Evolutionary conservation across 1,140 invertebrate species (phyloP).

Genomic region (Trachymyrmex septentrionalis): DNA sequence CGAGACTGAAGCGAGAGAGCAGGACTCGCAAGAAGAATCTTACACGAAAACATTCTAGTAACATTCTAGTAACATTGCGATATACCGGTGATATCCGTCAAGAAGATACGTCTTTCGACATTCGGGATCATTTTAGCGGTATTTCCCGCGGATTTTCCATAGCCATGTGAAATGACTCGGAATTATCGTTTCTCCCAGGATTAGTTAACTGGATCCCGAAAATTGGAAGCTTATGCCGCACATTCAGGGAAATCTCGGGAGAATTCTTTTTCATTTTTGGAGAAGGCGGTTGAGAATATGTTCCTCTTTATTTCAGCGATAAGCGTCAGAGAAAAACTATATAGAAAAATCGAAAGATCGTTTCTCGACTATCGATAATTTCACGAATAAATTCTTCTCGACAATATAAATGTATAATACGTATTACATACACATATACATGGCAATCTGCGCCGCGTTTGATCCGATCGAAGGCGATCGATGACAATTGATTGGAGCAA

Average conservation of each 20-base stretch:
- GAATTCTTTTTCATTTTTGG: not conserved
- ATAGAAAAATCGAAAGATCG: not conserved
- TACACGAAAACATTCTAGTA: not conserved
- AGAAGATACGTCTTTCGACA: not conserved
- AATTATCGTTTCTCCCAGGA: not conserved
- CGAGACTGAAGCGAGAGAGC: not conserved
- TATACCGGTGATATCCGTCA: not conserved
- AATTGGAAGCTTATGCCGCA: not conserved
- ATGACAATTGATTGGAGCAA: slow-evolving; percentile 56
- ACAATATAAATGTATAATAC: not conserved
- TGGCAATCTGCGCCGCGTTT: slow-evolving; percentile 19
- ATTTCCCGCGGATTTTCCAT: slow-evolving; percentile 8
- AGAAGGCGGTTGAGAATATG: not conserved
- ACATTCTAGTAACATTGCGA: not conserved
- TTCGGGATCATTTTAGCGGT: not conserved
- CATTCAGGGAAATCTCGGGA: not conserved
- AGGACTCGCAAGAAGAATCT: not conserved
- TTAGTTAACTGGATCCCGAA: slow-evolving; percentile 4
- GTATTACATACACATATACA: not conserved
- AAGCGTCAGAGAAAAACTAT: not conserved
- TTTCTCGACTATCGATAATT: not conserved
- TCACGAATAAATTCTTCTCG: slow-evolving; percentile 9
- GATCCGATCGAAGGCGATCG: slow-evolving; percentile 20
- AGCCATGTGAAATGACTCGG: not conserved
- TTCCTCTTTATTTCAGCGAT: not conserved